Evolutionary conservation across 2,113 vertebrate species (phyloP).

Genomic region (Labeo rohita): DNA sequence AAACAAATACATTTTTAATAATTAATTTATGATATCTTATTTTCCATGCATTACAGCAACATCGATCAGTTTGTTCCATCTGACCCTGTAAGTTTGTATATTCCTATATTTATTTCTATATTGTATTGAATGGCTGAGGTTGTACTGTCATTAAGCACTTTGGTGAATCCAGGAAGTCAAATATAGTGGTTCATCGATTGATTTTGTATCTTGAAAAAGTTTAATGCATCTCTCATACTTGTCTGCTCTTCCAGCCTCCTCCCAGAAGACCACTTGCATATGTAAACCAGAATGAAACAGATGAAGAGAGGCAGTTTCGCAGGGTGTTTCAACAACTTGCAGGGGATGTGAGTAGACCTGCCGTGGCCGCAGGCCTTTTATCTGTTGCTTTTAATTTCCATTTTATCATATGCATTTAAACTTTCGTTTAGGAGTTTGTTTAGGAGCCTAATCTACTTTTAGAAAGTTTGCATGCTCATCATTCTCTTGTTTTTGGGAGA

Average conservation of each 20-base stretch:
- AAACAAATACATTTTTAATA: conserved; percentile 4
- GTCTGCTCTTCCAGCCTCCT: conserved; percentile 66
- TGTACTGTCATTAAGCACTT: background rate
- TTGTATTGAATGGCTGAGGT: background rate
- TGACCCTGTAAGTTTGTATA: conserved; percentile 68
- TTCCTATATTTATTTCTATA: background rate
- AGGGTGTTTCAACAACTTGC: conserved; percentile 86
- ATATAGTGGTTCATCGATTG: background rate
- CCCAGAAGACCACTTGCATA: conserved; percentile 63
- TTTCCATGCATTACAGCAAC: conserved; percentile 59
- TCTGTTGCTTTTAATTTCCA: background rate
- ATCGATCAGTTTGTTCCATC: conserved; percentile 67
- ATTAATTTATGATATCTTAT: background rate
- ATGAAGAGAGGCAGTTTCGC: conserved; percentile 84
- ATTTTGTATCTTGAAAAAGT: background rate
- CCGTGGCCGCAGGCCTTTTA: background rate
- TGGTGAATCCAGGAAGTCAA: background rate
- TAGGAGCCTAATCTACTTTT: background rate
- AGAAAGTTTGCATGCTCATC: background rate
- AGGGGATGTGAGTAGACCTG: conserved; percentile 81
- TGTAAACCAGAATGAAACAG: conserved; percentile 77
- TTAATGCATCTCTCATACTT: conserved; percentile 38
- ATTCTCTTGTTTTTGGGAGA: background rate
- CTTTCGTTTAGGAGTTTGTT: background rate
- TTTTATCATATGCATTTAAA: background rate